Percentiles rank a stretch among this genome's conserved stretches.
Conservation (phyloP, 2,888 invertebrate species). For the Griposia aprilina region DNA sequence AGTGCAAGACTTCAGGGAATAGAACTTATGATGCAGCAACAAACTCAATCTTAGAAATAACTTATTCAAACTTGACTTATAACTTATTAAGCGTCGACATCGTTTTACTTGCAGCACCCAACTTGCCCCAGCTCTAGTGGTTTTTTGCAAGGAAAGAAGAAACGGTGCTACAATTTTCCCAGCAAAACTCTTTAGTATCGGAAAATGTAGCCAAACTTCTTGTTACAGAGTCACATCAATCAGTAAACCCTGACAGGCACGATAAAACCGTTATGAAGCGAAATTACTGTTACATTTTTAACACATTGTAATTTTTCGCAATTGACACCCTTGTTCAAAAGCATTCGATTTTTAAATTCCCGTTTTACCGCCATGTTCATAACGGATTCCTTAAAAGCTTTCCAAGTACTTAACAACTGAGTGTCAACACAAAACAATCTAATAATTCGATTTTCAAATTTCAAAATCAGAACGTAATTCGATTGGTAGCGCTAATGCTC, state of each 20-base stretch:
- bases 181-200: too few relatives aligned
- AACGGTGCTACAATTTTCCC: neutral
- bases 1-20: too few relatives aligned
- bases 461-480: conserved; percentile 85
- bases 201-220: too few relatives aligned
- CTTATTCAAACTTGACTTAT: neutral
- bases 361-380: conserved; percentile 44
- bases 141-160: neutral
- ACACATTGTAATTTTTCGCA: conserved; percentile 40
- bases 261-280: conserved; percentile 6
- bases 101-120: neutral
- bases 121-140: neutral
- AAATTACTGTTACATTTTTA: conserved; percentile 38
- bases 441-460: conserved; percentile 86
- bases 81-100: neutral
- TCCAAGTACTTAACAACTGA: conserved; percentile 65
- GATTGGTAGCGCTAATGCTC: conserved; percentile 85
- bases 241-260: neutral
- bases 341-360: conserved; percentile 49
- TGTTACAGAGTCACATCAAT: neutral
- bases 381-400: conserved; percentile 63
- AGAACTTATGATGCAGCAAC: neutral
- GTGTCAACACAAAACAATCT: conserved; percentile 76
- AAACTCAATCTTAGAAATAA: neutral
- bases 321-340: conserved; percentile 29